phyloP scores from a whole-genome alignment of 2,797 vertebrate genomes.

The Remorina albescens region DNA sequence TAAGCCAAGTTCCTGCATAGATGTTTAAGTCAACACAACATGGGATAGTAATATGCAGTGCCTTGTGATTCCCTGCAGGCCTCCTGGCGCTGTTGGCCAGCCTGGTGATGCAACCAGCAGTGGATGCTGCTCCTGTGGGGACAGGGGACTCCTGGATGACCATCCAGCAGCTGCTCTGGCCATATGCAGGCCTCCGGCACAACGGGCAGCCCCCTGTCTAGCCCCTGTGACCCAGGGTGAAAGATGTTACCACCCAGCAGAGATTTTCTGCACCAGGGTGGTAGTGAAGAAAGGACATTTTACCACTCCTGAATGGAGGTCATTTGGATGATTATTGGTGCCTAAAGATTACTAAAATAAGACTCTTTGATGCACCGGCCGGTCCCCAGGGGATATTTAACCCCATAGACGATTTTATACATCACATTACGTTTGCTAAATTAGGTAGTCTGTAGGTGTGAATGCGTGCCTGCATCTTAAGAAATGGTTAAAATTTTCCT shows the following conservation, averaged over 20 bases:
- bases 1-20: not conserved
- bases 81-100: constrained; percentile 89
- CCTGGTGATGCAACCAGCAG: constrained; percentile 89
- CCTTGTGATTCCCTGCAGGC: constrained; percentile 55
- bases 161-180: constrained; percentile 94
- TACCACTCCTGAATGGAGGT: constrained; percentile 31
- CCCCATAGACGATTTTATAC: constrained; percentile 61
- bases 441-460: constrained; percentile 55
- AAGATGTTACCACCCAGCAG: constrained; percentile 15
- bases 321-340: constrained; percentile 57
- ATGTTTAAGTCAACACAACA: not conserved
- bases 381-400: constrained; percentile 50
- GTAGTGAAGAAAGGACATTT: constrained; percentile 7
- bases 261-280: constrained; percentile 15
- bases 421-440: constrained; percentile 70
- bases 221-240: constrained; percentile 7
- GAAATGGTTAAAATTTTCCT: constrained; percentile 25
- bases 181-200: constrained; percentile 89
- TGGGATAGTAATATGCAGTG: not conserved
- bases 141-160: constrained; percentile 91
- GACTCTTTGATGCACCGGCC: constrained; percentile 49
- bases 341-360: constrained; percentile 57
- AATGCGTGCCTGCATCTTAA: constrained; percentile 47
- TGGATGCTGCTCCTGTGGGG: constrained; percentile 89
- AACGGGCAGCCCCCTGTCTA: constrained; percentile 91